Conservation (phyloP, 1,140 invertebrate genomes). For the Muscidifurax raptorellus region DNA sequence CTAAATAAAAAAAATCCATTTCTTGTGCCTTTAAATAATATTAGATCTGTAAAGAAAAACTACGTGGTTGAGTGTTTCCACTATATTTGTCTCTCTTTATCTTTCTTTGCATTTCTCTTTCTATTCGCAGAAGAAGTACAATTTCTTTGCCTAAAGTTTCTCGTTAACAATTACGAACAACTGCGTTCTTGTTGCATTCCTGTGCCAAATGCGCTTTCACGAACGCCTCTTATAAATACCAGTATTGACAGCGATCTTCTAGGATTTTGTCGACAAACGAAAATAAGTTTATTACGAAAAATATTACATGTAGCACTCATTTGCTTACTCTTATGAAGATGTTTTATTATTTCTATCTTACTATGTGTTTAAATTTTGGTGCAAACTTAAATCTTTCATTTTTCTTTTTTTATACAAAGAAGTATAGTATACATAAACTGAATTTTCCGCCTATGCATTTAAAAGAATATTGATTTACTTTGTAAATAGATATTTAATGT, state of each 20-base stretch:
- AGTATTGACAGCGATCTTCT: slow-evolving; percentile 46
- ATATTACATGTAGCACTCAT: slow-evolving; percentile 26
- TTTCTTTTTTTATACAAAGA: slow-evolving; percentile 46
- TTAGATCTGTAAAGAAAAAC: slow-evolving; percentile 50
- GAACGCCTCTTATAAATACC: slow-evolving; percentile 42
- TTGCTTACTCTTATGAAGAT: slow-evolving; percentile 31
- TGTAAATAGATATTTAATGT: slow-evolving; percentile 55
- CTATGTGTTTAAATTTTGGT: slow-evolving; percentile 34
- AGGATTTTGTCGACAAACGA: slow-evolving; percentile 26
- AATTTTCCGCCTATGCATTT: slow-evolving; percentile 50
- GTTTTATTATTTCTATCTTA: slow-evolving; percentile 17
- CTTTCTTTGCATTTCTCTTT: slow-evolving; percentile 23
- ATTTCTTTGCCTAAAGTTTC: slow-evolving; percentile 26
- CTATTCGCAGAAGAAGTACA: neutral
- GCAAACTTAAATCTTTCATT: slow-evolving; percentile 23
- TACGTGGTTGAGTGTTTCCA: slow-evolving; percentile 46
- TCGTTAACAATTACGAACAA: slow-evolving; percentile 44
- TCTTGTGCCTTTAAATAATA: slow-evolving; percentile 52
- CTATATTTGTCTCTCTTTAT: slow-evolving; percentile 42
- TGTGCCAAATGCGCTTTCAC: slow-evolving; percentile 52
- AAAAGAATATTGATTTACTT: slow-evolving; percentile 48
- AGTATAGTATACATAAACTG: slow-evolving; percentile 30
- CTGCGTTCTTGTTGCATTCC: slow-evolving; percentile 51
- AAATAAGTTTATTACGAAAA: slow-evolving; percentile 21
- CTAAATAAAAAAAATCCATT: slow-evolving; percentile 43